Conservation (phyloP, 2,113 vertebrate genomes). For the Tetraodon nigroviridis region DNA sequence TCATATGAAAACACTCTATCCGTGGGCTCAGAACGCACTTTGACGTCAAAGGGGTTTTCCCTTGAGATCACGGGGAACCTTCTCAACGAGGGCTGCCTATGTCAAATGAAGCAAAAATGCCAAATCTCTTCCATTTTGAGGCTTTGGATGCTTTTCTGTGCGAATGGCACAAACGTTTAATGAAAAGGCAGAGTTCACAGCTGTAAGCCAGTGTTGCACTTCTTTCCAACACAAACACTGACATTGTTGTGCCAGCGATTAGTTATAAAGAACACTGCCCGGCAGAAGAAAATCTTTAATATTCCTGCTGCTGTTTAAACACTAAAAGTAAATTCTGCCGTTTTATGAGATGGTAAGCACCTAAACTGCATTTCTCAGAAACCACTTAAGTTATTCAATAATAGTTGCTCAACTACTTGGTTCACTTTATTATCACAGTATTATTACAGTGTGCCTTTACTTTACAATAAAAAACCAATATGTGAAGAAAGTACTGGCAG, state of each 20-base stretch:
- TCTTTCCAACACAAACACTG: slow-evolving; percentile 25
- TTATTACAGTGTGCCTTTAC: too few relatives aligned
- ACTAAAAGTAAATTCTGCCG: too few relatives aligned
- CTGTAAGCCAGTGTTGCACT: not conserved
- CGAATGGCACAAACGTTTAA: too few relatives aligned
- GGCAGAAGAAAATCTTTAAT: not conserved
- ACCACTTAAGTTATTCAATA: not conserved
- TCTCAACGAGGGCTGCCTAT: slow-evolving; percentile 36
- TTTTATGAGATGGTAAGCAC: not conserved
- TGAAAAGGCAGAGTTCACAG: not conserved
- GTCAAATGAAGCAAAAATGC: slow-evolving; percentile 29
- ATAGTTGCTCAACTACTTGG: too few relatives aligned
- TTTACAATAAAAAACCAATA: too few relatives aligned
- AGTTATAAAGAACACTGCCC: not conserved
- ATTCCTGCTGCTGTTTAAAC: not conserved
- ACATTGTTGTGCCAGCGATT: slow-evolving; percentile 17
- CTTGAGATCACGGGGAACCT: slow-evolving; percentile 56
- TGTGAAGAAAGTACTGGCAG: too few relatives aligned
- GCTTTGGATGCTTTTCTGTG: not conserved
- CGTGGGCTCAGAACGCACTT: slow-evolving; percentile 34
- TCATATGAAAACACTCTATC: slow-evolving; percentile 65
- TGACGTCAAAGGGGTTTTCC: slow-evolving; percentile 70
- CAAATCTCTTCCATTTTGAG: slow-evolving; percentile 21
- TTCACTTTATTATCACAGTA: not conserved
- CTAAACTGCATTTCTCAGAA: slow-evolving; percentile 6